A percentile compares a stretch with the other conserved stretches of the same genome.
Evolutionary conservation across 1,140 invertebrate species (phyloP).

Genomic region (Wasmannia auropunctata): DNA sequence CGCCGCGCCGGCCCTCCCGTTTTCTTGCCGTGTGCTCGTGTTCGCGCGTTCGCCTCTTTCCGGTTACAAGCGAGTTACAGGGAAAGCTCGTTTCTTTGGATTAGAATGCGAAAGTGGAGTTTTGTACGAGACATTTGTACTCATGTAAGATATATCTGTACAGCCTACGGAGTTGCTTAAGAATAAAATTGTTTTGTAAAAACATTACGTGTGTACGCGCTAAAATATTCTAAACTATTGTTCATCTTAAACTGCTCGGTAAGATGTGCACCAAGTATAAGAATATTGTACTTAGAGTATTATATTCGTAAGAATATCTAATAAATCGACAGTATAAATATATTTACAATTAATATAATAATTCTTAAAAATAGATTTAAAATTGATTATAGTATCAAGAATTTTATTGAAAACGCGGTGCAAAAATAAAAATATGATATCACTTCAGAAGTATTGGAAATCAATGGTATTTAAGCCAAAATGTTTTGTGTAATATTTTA

Average conservation of each 20-base stretch:
- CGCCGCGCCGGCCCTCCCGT: not conserved
- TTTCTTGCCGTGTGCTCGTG: slow-evolving; percentile 1
- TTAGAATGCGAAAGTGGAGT: slow-evolving; percentile 28
- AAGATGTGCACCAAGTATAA: not conserved
- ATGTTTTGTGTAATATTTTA: not conserved
- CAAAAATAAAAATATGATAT: not conserved
- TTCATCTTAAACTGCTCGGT: not conserved
- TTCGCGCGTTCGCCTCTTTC: slow-evolving; percentile 17
- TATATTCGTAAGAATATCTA: not conserved
- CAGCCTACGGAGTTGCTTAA: not conserved
- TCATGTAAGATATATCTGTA: not conserved
- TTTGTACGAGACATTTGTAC: not conserved
- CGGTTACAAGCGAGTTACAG: slow-evolving; percentile 17
- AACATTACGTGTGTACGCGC: not conserved
- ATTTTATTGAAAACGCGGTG: not conserved
- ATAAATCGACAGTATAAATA: not conserved
- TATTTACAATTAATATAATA: not conserved
- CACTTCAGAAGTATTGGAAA: not conserved
- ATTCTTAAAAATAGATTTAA: not conserved
- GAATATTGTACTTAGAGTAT: too few relatives aligned
- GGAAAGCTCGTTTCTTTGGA: slow-evolving; percentile 17
- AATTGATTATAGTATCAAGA: not conserved
- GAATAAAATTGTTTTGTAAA: slow-evolving; percentile 1
- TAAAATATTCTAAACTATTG: not conserved
- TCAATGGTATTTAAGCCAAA: not conserved